These are phyloP conservation scores for Salvelinus fontinalis DNA, from an alignment of 2,113 vertebrate species.

Conservation along the genomic window DNA sequence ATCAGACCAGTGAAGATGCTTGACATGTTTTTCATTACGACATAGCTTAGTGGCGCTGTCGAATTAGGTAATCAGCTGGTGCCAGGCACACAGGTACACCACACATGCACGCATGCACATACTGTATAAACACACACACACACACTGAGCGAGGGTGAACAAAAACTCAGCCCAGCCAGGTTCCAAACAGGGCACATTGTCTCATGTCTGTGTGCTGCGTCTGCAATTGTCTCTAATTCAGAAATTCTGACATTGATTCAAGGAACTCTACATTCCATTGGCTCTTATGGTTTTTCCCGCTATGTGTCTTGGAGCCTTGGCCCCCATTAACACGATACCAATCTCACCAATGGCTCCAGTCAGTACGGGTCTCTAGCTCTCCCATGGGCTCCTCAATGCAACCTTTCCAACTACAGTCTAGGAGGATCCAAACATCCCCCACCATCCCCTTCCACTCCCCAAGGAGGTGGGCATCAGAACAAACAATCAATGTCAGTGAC, in stretches of 20 bases:
- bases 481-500: slow-evolving; percentile 72
- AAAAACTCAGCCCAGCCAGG: slow-evolving; percentile 42
- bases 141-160: slow-evolving; percentile 15
- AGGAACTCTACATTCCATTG: slow-evolving; percentile 73
- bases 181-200: slow-evolving; percentile 54
- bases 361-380: slow-evolving; percentile 50
- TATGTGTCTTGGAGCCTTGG: slow-evolving; percentile 70
- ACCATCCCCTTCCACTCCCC: slow-evolving; percentile 18
- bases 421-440: slow-evolving; percentile 55
- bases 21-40: slow-evolving; percentile 62
- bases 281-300: slow-evolving; percentile 70
- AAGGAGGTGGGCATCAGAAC: slow-evolving; percentile 63
- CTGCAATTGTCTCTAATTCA: slow-evolving; percentile 71
- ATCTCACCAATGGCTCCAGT: slow-evolving; percentile 79
- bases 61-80: slow-evolving; percentile 24
- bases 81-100: neutral
- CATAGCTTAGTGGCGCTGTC: slow-evolving; percentile 36
- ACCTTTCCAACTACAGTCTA: slow-evolving; percentile 54
- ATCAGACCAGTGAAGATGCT: slow-evolving; percentile 52
- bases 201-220: slow-evolving; percentile 44
- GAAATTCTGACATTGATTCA: slow-evolving; percentile 65
- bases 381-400: slow-evolving; percentile 63
- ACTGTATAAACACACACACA: slow-evolving; percentile 13
- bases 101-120: neutral
- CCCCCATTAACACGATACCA: slow-evolving; percentile 79